phyloP scores from a whole-genome alignment of 2,797 vertebrate species.

The Crocidura indochinensis region DNA sequence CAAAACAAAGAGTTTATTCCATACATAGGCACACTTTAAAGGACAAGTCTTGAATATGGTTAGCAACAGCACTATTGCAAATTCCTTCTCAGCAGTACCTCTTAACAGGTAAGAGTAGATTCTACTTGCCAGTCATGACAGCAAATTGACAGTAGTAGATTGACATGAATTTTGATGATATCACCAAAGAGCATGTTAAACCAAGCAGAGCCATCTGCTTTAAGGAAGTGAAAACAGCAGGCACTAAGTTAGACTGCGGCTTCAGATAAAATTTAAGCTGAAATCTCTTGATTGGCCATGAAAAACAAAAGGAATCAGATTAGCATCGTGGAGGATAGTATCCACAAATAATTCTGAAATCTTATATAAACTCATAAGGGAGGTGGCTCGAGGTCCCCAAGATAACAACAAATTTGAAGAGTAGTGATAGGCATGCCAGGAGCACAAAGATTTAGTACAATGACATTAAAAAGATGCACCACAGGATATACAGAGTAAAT shows the following conservation, averaged over 20 bases:
- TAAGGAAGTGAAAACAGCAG: conserved; percentile 46
- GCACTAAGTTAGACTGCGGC: conserved; percentile 23
- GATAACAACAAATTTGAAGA: background rate
- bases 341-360: conserved; percentile 37
- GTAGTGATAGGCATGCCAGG: background rate
- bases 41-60: background rate
- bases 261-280: background rate
- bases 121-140: background rate
- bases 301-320: conserved; percentile 34
- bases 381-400: background rate
- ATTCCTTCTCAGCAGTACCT: conserved; percentile 14
- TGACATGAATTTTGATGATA: conserved; percentile 32
- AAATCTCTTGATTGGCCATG: fast-evolving
- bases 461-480: background rate
- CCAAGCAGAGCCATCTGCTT: conserved; percentile 6
- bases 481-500: background rate
- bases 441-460: background rate
- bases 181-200: background rate
- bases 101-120: conserved; percentile 30
- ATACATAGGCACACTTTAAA: background rate
- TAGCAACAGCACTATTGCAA: background rate
- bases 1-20: background rate
- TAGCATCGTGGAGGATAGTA: background rate
- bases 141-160: conserved; percentile 1
- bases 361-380: background rate